These are phyloP conservation scores for Crossaster papposus DNA, from an alignment of 53 echinoderm and acorn worm species.

Conservation along the genomic window DNA sequence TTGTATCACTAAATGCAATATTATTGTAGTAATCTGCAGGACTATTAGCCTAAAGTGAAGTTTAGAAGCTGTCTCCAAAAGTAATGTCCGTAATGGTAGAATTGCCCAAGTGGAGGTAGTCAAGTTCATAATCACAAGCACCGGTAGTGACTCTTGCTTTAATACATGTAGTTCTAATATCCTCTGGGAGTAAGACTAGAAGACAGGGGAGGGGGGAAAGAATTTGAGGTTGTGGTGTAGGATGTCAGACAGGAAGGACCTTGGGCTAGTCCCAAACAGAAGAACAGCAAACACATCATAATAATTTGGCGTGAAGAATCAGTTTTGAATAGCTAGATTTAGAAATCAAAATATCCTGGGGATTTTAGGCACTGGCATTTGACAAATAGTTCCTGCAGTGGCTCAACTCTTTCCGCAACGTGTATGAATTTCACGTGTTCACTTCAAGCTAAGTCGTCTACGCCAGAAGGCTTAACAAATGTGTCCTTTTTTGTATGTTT, in stretches of 20 bases:
- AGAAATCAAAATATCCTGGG: slow-evolving; percentile 47
- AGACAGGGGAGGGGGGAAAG: neutral
- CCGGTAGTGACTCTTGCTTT: neutral
- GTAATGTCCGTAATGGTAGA: too few species aligned
- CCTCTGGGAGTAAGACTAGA: neutral
- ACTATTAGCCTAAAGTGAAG: too few species aligned
- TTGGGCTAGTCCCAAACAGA: slow-evolving; percentile 5
- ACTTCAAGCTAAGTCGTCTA: too few species aligned
- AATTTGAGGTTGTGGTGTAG: slow-evolving; percentile 8
- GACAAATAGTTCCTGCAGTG: neutral
- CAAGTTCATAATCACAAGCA: neutral
- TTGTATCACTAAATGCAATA: too few species aligned
- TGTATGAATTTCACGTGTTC: neutral
- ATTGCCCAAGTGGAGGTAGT: neutral
- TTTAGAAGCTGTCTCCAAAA: too few species aligned
- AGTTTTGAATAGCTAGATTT: slow-evolving; percentile 27
- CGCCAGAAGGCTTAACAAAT: too few species aligned
- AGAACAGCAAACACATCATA: slow-evolving; percentile 22
- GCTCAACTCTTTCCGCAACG: neutral
- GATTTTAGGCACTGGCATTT: neutral
- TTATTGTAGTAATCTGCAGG: too few species aligned
- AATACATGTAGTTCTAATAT: neutral
- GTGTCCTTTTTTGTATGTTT: too few species aligned
- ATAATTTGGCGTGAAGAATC: slow-evolving; percentile 23
- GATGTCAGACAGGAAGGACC: slow-evolving; percentile 51